These are phyloP conservation scores for Nanger granti DNA, from an alignment of 2,113 vertebrate species.

Conservation along the genomic window DNA sequence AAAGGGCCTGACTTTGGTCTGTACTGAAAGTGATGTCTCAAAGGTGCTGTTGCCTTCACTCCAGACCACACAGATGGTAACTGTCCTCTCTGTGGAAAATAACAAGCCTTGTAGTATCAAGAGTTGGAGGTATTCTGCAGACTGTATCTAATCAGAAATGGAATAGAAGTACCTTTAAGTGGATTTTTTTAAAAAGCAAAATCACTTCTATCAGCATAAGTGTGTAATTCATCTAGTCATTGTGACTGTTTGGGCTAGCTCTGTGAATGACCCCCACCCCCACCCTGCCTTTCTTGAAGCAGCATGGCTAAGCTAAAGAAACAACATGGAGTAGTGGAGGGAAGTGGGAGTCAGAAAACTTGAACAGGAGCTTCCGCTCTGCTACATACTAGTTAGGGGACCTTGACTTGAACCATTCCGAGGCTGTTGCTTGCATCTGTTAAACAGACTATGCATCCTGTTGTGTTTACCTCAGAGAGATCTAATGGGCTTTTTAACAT, in stretches of 20 bases:
- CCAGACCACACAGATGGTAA: background rate
- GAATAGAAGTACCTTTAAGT: slow-evolving; percentile 7
- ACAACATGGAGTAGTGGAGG: background rate
- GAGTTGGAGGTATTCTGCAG: background rate
- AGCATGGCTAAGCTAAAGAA: background rate
- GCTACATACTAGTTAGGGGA: background rate
- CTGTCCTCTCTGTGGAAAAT: background rate
- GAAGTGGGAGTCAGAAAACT: background rate
- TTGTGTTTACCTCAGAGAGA: background rate
- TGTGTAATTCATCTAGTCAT: background rate
- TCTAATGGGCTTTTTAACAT: background rate
- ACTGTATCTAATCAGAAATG: background rate
- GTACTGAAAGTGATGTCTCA: background rate
- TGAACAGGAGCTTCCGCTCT: background rate
- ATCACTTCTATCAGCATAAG: background rate
- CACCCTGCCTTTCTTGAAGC: background rate
- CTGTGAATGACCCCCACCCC: background rate
- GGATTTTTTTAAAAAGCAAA: background rate
- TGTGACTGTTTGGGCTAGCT: background rate
- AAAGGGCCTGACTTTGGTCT: background rate
- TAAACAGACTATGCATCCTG: background rate
- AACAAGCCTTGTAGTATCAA: background rate
- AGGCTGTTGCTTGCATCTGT: background rate
- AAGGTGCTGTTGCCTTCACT: background rate
- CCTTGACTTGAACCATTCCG: background rate